These are phyloP conservation scores for Panulirus ornatus DNA, from an alignment of 1,140 invertebrate genomes.

Conservation along the genomic window DNA sequence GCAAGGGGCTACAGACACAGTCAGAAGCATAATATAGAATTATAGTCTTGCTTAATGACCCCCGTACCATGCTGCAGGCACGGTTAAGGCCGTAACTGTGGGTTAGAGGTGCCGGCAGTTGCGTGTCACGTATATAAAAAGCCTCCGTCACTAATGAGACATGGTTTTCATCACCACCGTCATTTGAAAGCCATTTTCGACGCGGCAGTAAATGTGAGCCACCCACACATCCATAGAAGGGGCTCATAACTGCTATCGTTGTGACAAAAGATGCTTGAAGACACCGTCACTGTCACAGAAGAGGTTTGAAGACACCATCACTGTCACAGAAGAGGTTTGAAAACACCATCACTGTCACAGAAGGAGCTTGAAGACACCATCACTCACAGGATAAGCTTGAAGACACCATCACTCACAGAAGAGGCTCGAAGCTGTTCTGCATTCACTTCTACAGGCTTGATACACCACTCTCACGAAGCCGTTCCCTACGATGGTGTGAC, in stretches of 20 bases:
- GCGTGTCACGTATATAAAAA: no score
- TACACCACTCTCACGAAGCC: no score
- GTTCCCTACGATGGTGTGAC: no score
- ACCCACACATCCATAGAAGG: no score
- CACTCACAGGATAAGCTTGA: not conserved
- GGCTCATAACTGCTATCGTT: not conserved
- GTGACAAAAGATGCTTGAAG: not conserved
- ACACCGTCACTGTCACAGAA: not conserved
- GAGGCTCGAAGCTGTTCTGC: not conserved
- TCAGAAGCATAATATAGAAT: constrained; percentile 36
- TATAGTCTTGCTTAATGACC: constrained; percentile 29
- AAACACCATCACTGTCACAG: not conserved
- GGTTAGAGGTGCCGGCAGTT: no score
- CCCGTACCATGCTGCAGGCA: no score
- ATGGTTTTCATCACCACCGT: no score
- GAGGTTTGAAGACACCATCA: not conserved
- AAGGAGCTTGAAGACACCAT: not conserved
- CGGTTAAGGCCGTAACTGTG: no score
- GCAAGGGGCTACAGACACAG: constrained; percentile 14
- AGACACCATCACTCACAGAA: not conserved
- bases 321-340: not conserved
- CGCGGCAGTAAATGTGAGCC: no score
- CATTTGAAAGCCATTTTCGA: no score
- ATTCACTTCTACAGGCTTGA: no score
- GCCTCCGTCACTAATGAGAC: no score